Evolutionary conservation across 2,888 invertebrate species (phyloP).

Genomic region (Idaea aversata): DNA sequence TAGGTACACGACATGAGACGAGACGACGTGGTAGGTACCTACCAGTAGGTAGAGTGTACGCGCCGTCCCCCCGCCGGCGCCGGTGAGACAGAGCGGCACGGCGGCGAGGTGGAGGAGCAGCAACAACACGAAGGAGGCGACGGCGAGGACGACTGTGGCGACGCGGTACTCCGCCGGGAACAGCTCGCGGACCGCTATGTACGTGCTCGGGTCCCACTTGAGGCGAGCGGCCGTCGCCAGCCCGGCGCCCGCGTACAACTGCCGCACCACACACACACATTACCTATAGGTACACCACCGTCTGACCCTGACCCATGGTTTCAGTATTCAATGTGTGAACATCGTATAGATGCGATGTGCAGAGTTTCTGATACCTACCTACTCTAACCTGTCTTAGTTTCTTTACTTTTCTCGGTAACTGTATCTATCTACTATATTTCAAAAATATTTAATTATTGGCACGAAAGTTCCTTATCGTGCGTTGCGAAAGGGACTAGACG

Average conservation of each 20-base stretch:
- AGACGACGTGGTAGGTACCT: too few species aligned
- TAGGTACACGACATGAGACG: not conserved
- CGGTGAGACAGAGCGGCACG: conserved; percentile 27
- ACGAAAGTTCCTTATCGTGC: too few species aligned
- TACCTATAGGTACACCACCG: too few species aligned
- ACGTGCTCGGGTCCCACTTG: conserved; percentile 67
- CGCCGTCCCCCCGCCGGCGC: conserved; percentile 17
- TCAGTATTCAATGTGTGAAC: too few species aligned
- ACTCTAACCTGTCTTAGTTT: too few species aligned
- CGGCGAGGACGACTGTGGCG: conserved; percentile 32
- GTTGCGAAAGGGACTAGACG: too few species aligned
- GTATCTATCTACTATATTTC: too few species aligned
- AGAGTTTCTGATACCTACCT: too few species aligned
- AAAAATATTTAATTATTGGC: too few species aligned
- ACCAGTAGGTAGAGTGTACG: conserved; percentile 18
- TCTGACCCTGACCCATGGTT: too few species aligned
- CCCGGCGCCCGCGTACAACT: conserved; percentile 54
- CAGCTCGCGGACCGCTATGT: conserved; percentile 50
- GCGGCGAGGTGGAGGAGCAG: conserved; percentile 46
- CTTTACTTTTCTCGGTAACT: too few species aligned
- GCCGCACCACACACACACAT: conserved; percentile 10
- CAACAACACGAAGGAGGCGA: conserved; percentile 35
- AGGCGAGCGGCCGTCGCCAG: conserved; percentile 62
- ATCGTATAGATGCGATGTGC: too few species aligned
- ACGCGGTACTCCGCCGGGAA: conserved; percentile 48